phyloP scores from a whole-genome alignment of 2,888 invertebrate species.

The Hemistola chrysoprasaria region DNA sequence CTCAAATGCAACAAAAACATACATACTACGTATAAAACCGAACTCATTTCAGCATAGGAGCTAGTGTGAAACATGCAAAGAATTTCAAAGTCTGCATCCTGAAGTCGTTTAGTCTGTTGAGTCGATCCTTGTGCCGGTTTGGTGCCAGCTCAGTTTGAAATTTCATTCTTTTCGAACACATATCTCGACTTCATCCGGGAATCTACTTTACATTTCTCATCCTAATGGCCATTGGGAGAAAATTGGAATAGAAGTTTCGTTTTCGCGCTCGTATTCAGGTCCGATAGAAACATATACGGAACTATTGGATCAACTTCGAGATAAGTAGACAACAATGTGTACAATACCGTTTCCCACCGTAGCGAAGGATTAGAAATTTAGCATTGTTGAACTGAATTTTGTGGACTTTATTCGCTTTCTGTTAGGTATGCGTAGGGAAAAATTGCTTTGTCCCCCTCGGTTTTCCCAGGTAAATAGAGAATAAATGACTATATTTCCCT shows the following conservation, averaged over 20 bases:
- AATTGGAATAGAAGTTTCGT: constrained; percentile 80
- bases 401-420: constrained; percentile 3
- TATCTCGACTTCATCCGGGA: constrained; percentile 75
- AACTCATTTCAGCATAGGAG: constrained; percentile 21
- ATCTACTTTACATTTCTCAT: constrained; percentile 82
- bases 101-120: constrained; percentile 48
- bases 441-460: constrained; percentile 19
- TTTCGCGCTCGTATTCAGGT: constrained; percentile 61
- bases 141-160: constrained; percentile 68
- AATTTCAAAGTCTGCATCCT: constrained; percentile 49
- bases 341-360: constrained; percentile 32
- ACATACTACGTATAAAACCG: constrained; percentile 5
- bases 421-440: constrained; percentile 8
- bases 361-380: constrained; percentile 23
- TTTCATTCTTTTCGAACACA: constrained; percentile 78
- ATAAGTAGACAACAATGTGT: constrained; percentile 39
- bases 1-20: constrained; percentile 12
- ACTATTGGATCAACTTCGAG: constrained; percentile 48
- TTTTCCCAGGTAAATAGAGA: constrained; percentile 26
- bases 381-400: constrained; percentile 8
- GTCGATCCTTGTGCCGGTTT: constrained; percentile 43
- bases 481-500: constrained; percentile 42
- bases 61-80: constrained; percentile 46
- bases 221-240: constrained; percentile 81
- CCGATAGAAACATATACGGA: constrained; percentile 51